Evolutionary conservation across 2,888 invertebrate genomes (phyloP).

Genomic region (Drosophila hamatofila): DNA sequence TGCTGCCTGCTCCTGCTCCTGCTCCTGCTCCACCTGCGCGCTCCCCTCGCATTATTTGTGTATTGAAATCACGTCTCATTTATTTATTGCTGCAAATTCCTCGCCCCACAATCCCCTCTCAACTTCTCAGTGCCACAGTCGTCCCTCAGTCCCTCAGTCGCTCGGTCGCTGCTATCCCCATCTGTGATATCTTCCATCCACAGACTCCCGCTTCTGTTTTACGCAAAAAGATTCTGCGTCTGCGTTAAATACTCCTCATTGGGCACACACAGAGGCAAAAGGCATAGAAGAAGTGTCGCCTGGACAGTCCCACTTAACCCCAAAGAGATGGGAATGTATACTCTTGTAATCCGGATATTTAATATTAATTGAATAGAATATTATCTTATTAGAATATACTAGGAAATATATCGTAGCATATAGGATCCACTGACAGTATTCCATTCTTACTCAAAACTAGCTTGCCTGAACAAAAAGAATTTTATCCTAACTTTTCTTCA

Average conservation of each 20-base stretch:
- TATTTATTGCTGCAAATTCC: constrained; percentile 84
- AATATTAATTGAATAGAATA: neutral
- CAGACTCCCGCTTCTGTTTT: constrained; percentile 51
- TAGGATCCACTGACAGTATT: no score
- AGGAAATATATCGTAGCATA: no score
- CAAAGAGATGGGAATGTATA: neutral
- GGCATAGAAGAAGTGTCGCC: constrained; percentile 63
- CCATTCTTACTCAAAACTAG: no score
- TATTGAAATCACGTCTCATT: constrained; percentile 86
- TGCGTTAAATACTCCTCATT: constrained; percentile 71
- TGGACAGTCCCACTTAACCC: constrained; percentile 41
- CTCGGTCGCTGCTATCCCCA: neutral
- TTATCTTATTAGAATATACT: no score
- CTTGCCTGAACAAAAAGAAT: no score
- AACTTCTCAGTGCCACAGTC: neutral
- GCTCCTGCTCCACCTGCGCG: neutral
- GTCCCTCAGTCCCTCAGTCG: neutral
- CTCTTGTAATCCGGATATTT: neutral
- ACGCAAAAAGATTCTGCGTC: constrained; percentile 52
- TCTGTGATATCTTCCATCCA: constrained; percentile 3
- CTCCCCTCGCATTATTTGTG: constrained; percentile 81
- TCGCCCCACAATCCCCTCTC: constrained; percentile 10
- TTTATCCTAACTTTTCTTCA: no score
- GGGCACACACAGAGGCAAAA: constrained; percentile 6
- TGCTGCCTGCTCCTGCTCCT: neutral